These are phyloP conservation scores for Selene dorsalis DNA, from an alignment of 2,797 vertebrate species.

Conservation along the genomic window DNA sequence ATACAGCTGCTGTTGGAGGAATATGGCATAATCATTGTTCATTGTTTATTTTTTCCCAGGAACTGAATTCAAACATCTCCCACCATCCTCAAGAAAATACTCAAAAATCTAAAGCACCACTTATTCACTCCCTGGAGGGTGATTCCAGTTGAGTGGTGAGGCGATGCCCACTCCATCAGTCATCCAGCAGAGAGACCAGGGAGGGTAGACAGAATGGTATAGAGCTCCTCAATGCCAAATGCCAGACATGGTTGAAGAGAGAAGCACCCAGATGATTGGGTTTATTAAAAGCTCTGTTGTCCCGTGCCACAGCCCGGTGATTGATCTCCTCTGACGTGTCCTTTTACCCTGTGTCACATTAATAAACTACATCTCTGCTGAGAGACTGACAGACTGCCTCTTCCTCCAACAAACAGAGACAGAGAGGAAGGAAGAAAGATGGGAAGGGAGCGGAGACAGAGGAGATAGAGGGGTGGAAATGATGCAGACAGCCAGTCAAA, in stretches of 20 bases:
- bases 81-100: slow-evolving; percentile 12
- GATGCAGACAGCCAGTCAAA: slow-evolving; percentile 31
- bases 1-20: slow-evolving; percentile 4
- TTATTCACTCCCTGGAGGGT: slow-evolving; percentile 37
- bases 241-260: slow-evolving; percentile 41
- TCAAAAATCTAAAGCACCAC: slow-evolving; percentile 9
- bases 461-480: slow-evolving; percentile 21
- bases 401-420: slow-evolving; percentile 49
- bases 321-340: slow-evolving; percentile 81
- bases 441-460: slow-evolving; percentile 11
- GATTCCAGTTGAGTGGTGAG: slow-evolving; percentile 43
- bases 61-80: slow-evolving; percentile 7
- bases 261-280: slow-evolving; percentile 70
- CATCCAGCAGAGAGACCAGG: slow-evolving; percentile 42
- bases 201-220: slow-evolving; percentile 30
- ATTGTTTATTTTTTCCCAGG: not conserved
- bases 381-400: slow-evolving; percentile 76
- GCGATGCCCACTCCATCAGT: slow-evolving; percentile 49
- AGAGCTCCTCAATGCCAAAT: slow-evolving; percentile 53
- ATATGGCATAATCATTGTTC: not conserved
- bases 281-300: slow-evolving; percentile 79
- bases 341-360: slow-evolving; percentile 84
- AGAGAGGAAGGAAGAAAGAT: slow-evolving; percentile 38
- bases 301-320: slow-evolving; percentile 63
- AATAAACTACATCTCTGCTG: slow-evolving; percentile 76